A percentile compares a stretch with the other conserved stretches of the same genome.
These are phyloP conservation scores for Zosterops pallidus DNA, from an alignment of 2,113 vertebrate genomes.

Conservation along the genomic window DNA sequence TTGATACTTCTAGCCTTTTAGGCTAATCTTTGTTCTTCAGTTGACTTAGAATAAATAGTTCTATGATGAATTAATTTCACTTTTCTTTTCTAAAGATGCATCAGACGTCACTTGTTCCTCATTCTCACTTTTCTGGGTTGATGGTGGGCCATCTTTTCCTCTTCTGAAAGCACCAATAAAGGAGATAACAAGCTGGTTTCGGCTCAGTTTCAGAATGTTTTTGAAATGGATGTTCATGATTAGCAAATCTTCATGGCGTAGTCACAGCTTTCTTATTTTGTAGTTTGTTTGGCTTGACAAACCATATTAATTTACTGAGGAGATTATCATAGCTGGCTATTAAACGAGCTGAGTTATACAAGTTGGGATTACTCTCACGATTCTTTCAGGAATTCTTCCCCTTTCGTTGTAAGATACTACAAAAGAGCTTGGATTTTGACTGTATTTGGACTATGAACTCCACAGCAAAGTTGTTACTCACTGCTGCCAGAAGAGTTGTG, in stretches of 20 bases:
- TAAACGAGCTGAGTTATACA: not conserved
- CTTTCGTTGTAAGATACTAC: not conserved
- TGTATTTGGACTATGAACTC: slow-evolving; percentile 10
- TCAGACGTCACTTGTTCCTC: not conserved
- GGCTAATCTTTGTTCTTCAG: not conserved
- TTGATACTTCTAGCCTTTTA: not conserved
- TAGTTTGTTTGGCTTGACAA: slow-evolving; percentile 26
- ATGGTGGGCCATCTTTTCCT: not conserved
- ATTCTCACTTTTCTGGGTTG: not conserved
- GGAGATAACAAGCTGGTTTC: not conserved
- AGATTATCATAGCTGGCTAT: not conserved
- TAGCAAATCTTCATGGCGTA: not conserved
- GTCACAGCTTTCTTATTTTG: slow-evolving; percentile 9
- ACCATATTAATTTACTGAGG: not conserved
- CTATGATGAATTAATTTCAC: not conserved
- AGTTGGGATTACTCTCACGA: not conserved
- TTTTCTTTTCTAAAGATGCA: not conserved
- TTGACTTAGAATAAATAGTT: not conserved
- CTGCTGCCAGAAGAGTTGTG: not conserved
- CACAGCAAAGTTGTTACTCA: not conserved
- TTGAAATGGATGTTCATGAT: not conserved
- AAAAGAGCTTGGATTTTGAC: slow-evolving; percentile 13
- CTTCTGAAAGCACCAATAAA: not conserved
- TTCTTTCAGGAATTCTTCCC: not conserved
- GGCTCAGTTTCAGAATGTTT: not conserved